These are phyloP conservation scores for Seladonia tumulorum DNA, from an alignment of 2,888 invertebrate genomes.

Conservation along the genomic window DNA sequence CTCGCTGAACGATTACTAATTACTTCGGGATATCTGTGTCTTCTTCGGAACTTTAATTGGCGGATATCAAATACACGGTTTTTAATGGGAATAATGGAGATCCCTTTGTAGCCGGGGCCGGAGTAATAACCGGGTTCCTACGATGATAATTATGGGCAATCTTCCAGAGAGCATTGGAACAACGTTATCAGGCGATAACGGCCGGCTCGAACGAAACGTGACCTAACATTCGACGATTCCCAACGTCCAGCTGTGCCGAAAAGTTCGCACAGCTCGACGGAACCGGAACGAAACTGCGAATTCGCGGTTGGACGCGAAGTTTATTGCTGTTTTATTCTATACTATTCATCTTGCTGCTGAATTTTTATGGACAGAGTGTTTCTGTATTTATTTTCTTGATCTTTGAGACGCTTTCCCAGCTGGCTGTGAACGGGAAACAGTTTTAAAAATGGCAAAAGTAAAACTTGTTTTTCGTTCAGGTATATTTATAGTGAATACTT, in stretches of 20 bases:
- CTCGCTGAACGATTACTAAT: slow-evolving; percentile 39
- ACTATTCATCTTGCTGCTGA: neutral
- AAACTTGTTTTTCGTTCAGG: neutral
- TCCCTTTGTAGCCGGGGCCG: neutral
- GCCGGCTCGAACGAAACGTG: neutral
- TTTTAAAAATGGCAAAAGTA: neutral
- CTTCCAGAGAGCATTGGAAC: neutral
- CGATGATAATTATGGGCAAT: slow-evolving; percentile 1
- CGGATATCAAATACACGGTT: slow-evolving; percentile 30
- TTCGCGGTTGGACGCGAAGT: neutral
- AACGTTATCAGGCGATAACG: neutral
- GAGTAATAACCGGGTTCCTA: neutral
- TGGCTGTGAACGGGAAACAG: neutral
- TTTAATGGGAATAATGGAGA: neutral
- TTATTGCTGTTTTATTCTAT: neutral
- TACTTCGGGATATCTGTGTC: slow-evolving; percentile 28
- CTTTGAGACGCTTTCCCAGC: neutral
- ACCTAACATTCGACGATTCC: neutral
- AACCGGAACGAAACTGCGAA: neutral
- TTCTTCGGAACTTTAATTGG: slow-evolving; percentile 9
- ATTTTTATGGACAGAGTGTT: neutral
- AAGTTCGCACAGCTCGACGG: neutral
- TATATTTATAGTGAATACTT: too few species aligned
- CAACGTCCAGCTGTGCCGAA: neutral
- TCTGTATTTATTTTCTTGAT: neutral